Percentiles rank a stretch among this genome's conserved stretches.
Conservation (phyloP, 2,888 invertebrate species). For the Tipula unca region DNA sequence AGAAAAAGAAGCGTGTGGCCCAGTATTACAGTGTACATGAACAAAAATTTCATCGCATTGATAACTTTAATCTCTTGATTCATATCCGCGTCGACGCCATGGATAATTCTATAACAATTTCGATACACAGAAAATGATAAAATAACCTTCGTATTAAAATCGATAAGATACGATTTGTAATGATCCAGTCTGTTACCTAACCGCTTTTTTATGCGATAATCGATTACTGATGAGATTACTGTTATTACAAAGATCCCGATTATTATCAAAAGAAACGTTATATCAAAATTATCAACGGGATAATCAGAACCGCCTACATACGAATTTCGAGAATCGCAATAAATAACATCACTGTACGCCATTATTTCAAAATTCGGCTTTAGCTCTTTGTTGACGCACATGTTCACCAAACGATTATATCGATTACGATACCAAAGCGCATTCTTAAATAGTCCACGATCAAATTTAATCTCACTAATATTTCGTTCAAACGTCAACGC, state of each 20-base stretch:
- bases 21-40: conserved; percentile 22
- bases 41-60: conserved; percentile 14
- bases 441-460: not conserved
- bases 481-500: not conserved
- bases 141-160: not conserved
- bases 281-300: not conserved
- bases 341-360: conserved; percentile 23
- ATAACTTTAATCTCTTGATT: not conserved
- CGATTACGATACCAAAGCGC: not conserved
- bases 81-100: not conserved
- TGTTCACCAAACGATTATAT: not conserved
- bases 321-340: conserved; percentile 21
- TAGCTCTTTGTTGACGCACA: conserved; percentile 24
- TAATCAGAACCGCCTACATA: not conserved
- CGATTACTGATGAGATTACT: not conserved
- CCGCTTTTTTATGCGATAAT: not conserved
- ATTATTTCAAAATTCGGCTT: conserved; percentile 22
- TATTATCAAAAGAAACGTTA: not conserved
- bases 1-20: conserved; percentile 22
- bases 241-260: not conserved
- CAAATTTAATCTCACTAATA: not conserved
- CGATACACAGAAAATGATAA: not conserved
- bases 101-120: not conserved
- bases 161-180: not conserved
- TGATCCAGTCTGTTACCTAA: not conserved